phyloP scores from a whole-genome alignment of 2,113 vertebrate species.

The Clinocottus analis region DNA sequence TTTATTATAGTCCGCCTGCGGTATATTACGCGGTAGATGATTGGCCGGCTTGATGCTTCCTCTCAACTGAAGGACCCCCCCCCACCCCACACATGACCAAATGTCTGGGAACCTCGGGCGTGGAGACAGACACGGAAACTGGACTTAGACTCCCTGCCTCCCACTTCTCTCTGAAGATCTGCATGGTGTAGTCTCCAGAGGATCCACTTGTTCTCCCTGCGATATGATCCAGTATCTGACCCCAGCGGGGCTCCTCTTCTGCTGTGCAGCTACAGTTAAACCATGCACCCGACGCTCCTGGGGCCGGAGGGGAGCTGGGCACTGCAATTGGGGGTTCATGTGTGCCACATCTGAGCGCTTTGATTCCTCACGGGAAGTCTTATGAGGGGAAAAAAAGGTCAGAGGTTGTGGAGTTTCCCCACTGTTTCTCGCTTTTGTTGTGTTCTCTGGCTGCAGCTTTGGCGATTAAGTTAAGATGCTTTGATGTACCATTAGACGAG shows the following conservation, averaged over 20 bases:
- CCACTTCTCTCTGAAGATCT: slow-evolving; percentile 35
- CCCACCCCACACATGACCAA: slow-evolving; percentile 41
- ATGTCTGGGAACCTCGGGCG: slow-evolving; percentile 55
- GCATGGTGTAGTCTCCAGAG: slow-evolving; percentile 38
- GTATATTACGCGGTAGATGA: slow-evolving; percentile 54
- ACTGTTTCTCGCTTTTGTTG: slow-evolving; percentile 72
- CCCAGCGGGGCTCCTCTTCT: slow-evolving; percentile 29
- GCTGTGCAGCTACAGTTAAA: slow-evolving; percentile 28
- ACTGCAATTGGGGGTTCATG: slow-evolving; percentile 43
- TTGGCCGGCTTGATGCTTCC: slow-evolving; percentile 44
- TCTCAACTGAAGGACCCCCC: slow-evolving; percentile 26
- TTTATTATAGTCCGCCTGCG: slow-evolving; percentile 54
- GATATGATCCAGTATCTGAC: slow-evolving; percentile 59
- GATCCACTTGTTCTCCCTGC: slow-evolving; percentile 28
- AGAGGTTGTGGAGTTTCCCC: slow-evolving; percentile 70
- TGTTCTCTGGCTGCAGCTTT: slow-evolving; percentile 57
- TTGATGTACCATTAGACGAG: slow-evolving; percentile 67
- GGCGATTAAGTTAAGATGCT: slow-evolving; percentile 64
- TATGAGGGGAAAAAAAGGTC: slow-evolving; percentile 61
- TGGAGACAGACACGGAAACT: slow-evolving; percentile 66
- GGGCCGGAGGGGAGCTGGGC: slow-evolving; percentile 1
- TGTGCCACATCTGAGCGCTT: slow-evolving; percentile 67
- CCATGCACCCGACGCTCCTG: slow-evolving; percentile 23
- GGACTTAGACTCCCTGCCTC: slow-evolving; percentile 50
- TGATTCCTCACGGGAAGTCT: slow-evolving; percentile 56